Conservation (phyloP, 2,113 vertebrate species). For the Motacilla alba region DNA sequence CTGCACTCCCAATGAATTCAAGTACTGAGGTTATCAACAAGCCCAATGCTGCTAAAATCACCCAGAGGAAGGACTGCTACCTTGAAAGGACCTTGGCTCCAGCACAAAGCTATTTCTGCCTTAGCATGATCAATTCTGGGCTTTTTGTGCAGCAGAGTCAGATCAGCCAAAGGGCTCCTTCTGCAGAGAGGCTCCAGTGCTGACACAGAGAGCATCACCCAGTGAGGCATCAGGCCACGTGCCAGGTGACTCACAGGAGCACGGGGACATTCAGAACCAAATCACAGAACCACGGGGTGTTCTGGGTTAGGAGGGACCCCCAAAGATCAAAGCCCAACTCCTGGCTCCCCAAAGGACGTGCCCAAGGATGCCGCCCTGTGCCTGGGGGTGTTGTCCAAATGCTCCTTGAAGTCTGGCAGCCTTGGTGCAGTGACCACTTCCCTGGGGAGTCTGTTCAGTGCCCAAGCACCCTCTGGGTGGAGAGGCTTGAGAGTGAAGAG, state of each 20-base stretch:
- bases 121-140: neutral
- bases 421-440: neutral
- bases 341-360: neutral
- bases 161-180: neutral
- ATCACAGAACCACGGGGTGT: neutral
- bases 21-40: neutral
- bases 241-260: conserved; percentile 41
- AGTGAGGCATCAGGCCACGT: neutral
- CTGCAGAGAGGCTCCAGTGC: neutral
- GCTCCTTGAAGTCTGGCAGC: neutral
- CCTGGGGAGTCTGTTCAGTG: neutral
- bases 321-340: neutral
- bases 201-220: neutral
- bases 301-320: neutral
- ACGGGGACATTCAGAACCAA: neutral
- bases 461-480: neutral
- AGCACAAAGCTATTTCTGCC: conserved; percentile 17
- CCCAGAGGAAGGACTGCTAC: conserved; percentile 16
- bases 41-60: neutral
- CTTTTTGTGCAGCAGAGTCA: neutral
- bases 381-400: neutral
- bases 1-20: neutral
- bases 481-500: neutral
- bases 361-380: neutral
- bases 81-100: conserved; percentile 19